Conservation (phyloP, 2,888 invertebrate genomes). For the Lasioglossum malachurum region DNA sequence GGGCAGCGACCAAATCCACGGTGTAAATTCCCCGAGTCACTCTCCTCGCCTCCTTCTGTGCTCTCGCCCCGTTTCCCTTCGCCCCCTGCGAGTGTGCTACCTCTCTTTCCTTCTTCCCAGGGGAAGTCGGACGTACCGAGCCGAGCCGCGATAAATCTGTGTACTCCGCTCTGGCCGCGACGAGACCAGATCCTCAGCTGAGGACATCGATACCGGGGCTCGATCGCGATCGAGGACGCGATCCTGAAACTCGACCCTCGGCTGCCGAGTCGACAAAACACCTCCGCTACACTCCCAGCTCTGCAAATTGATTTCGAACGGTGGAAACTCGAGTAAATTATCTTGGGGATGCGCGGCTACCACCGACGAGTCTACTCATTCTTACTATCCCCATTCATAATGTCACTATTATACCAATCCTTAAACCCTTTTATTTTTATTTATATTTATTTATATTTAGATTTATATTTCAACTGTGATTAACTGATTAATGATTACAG, state of each 20-base stretch:
- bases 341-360: not conserved
- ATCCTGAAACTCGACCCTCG: constrained; percentile 46
- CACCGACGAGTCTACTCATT: too few species aligned
- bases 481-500: too few species aligned
- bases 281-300: not conserved
- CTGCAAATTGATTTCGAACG: constrained; percentile 1
- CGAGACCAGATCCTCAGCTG: constrained; percentile 54
- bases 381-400: too few species aligned
- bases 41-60: constrained; percentile 53
- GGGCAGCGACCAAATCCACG: constrained; percentile 76
- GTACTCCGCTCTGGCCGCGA: constrained; percentile 22
- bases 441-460: too few species aligned
- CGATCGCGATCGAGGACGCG: constrained; percentile 58
- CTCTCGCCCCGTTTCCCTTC: constrained; percentile 40
- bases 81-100: constrained; percentile 20
- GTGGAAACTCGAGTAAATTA: not conserved
- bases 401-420: too few species aligned
- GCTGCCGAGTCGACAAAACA: not conserved
- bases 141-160: constrained; percentile 70
- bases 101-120: constrained; percentile 37
- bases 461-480: too few species aligned
- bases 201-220: constrained; percentile 61
- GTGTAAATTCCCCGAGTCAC: constrained; percentile 80
- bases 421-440: too few species aligned
- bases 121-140: constrained; percentile 12